Evolutionary conservation across 2,888 invertebrate species (phyloP), one percentile per base, ranked within the genome.

Genomic region (Mimachlamys varia): DNA sequence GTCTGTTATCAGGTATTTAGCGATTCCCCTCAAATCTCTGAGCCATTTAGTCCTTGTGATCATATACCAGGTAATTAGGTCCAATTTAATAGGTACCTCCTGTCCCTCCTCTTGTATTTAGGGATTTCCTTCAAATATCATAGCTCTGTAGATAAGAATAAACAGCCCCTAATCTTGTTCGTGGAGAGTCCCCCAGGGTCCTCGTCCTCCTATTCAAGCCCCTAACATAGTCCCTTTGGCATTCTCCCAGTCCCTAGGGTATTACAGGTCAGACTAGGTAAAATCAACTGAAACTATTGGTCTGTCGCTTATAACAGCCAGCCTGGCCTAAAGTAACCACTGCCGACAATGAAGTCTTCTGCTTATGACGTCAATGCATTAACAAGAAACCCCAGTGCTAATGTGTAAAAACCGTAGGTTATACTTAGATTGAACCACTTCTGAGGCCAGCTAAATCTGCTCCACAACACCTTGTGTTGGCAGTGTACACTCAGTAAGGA

Each of bases 281-380:
- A 62, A 22, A 62, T 62, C 62, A 62, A 22, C 62, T 62, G 4
- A 0, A 76, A 33, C 27, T 76, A 76, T 76, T 76, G 76, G 76
- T 76, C 76, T 76, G 33, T 33, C 27, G 76, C 76, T 33, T 76
- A 76, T n/a, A 19, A 62, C 62, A 62, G 62, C 76, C 76, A 33
- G 76, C 76, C 76, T 76, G 76, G 76, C 33, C 76, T 76, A 76
- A 76, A 76, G 76, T 76, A 76, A 76, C 76, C 76, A 76, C 33
- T 76, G 76, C 76, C 76, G 76, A 76, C 76, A 76, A 76, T 76
- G 76, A 76, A 76, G 33, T 76, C 76, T 76, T 76, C 76, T 76
- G 76, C 76, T 76, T 76, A 76, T 76, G 76, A 76, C 76, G 76
- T 76, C 76, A 76, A 76, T 76, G 33, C 76, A 76, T 76, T 76